phyloP scores from a whole-genome alignment of 2,888 invertebrate genomes.

The Kuschelorhynchus macadamiae region DNA sequence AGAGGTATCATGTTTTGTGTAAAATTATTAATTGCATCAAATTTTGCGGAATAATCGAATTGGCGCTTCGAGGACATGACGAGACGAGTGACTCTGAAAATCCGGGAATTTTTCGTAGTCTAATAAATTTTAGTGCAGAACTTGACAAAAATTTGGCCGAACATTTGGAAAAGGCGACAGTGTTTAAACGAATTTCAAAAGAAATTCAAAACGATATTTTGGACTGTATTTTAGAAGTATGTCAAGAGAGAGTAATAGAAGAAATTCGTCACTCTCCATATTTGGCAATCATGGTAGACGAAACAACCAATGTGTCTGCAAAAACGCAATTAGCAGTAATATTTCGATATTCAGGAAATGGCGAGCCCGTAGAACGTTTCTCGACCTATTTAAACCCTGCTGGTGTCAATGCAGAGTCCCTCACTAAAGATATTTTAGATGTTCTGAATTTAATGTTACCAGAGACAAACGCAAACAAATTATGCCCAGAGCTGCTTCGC shows the following conservation, averaged over 20 bases:
- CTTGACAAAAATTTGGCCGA: conserved; percentile 34
- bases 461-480: conserved; percentile 45
- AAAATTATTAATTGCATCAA: conserved; percentile 54
- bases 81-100: conserved; percentile 24
- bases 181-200: conserved; percentile 34
- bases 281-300: conserved; percentile 57
- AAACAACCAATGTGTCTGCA: conserved; percentile 56
- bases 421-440: no score
- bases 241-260: no score
- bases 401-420: no score
- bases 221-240: conserved; percentile 29
- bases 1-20: background rate
- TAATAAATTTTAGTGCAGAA: conserved; percentile 43
- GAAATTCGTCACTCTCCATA: no score
- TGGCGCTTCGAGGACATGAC: conserved; percentile 56
- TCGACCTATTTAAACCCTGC: no score
- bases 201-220: conserved; percentile 30
- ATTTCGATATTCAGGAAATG: conserved; percentile 53
- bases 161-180: conserved; percentile 22
- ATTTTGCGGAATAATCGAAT: conserved; percentile 60
- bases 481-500: no score
- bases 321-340: conserved; percentile 55
- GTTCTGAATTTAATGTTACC: no score
- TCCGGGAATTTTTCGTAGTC: conserved; percentile 41
- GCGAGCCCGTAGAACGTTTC: conserved; percentile 53